phyloP scores from a whole-genome alignment of 2,113 vertebrate genomes.

The Rhipidura dahli region DNA sequence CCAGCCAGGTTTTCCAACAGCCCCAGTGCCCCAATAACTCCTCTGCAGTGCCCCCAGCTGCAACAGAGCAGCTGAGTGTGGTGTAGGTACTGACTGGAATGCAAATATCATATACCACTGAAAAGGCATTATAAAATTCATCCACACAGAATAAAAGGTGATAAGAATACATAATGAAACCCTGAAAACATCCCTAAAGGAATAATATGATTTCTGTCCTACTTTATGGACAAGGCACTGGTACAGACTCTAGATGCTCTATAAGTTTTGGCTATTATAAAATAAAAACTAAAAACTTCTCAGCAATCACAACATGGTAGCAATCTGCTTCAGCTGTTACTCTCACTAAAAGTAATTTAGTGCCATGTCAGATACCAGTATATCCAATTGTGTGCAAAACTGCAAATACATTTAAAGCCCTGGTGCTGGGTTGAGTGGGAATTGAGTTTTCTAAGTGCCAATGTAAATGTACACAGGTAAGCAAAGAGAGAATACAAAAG shows the following conservation, averaged over 20 bases:
- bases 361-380: not conserved
- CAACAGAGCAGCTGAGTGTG: not conserved
- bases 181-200: not conserved
- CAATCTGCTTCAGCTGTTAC: not conserved
- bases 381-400: not conserved
- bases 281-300: not conserved
- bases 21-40: not conserved
- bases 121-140: not conserved
- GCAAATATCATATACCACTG: not conserved
- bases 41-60: not conserved
- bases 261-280: not conserved
- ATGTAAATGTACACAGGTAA: not conserved
- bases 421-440: not conserved
- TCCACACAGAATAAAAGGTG: not conserved
- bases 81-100: not conserved
- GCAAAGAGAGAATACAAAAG: not conserved
- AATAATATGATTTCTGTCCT: not conserved
- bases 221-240: not conserved
- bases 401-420: slow-evolving; percentile 8
- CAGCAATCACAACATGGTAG: not conserved
- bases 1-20: not conserved
- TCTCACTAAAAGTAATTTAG: slow-evolving; percentile 27
- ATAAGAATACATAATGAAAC: slow-evolving; percentile 28
- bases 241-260: not conserved
- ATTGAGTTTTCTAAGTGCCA: not conserved